Percentiles rank a stretch among this genome's conserved stretches.
These are phyloP conservation scores for Drymonia ruficornis DNA, from an alignment of 2,888 invertebrate genomes.

Conservation along the genomic window DNA sequence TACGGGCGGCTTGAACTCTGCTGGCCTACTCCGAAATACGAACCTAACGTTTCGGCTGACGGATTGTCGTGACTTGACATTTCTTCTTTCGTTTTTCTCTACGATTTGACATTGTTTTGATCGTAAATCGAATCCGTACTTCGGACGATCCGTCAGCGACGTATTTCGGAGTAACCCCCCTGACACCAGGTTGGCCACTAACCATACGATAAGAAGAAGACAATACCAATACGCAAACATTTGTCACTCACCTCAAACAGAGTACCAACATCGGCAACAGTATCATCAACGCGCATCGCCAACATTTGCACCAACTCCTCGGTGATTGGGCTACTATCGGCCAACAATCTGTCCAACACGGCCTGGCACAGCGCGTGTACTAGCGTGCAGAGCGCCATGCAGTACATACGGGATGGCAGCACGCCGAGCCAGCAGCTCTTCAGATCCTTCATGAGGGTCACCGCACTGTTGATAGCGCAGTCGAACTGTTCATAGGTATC, in stretches of 20 bases:
- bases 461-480: slow-evolving; percentile 61
- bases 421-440: slow-evolving; percentile 60
- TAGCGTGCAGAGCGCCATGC: slow-evolving; percentile 64
- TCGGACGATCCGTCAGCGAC: no score
- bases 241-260: slow-evolving; percentile 63
- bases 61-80: no score
- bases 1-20: no score
- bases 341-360: slow-evolving; percentile 60
- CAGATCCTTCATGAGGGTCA: slow-evolving; percentile 60
- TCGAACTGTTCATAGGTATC: slow-evolving; percentile 67
- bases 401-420: slow-evolving; percentile 68
- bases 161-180: no score
- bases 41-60: no score
- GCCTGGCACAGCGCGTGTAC: slow-evolving; percentile 61
- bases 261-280: slow-evolving; percentile 47
- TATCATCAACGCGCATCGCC: slow-evolving; percentile 58
- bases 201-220: no score
- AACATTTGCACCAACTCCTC: slow-evolving; percentile 70
- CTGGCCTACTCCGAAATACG: no score
- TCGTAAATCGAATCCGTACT: no score
- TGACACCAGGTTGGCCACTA: no score
- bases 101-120: no score
- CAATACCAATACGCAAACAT: no score
- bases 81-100: no score
- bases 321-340: slow-evolving; percentile 54